These are phyloP conservation scores for Xestia rhomboidea DNA, from an alignment of 2,888 invertebrate species.

Conservation along the genomic window DNA sequence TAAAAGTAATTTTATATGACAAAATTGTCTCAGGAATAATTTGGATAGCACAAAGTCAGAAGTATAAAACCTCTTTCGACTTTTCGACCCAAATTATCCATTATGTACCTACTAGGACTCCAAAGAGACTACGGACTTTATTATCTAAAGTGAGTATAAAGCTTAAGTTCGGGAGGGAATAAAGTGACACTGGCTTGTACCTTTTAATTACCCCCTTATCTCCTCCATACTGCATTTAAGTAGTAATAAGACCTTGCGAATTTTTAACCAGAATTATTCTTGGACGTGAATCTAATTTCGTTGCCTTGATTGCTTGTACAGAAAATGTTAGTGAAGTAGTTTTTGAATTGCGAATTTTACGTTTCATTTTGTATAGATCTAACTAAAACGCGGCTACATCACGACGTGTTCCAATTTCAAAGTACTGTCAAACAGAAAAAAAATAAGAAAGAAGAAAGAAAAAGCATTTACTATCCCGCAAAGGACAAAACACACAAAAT, in stretches of 20 bases:
- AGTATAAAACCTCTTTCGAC: constrained; percentile 19
- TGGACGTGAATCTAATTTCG: constrained; percentile 17
- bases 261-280: constrained; percentile 19
- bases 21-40: not conserved
- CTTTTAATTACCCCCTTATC: constrained; percentile 55
- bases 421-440: not conserved
- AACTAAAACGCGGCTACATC: not conserved
- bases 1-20: not conserved
- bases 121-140: constrained; percentile 31
- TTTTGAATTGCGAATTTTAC: constrained; percentile 39
- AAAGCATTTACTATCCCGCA: too few relatives aligned
- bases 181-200: constrained; percentile 23
- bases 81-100: constrained; percentile 28
- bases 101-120: constrained; percentile 12
- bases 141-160: constrained; percentile 34
- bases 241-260: constrained; percentile 4
- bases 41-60: constrained; percentile 10
- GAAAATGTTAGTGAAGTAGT: constrained; percentile 10
- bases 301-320: constrained; percentile 23
- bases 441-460: too few relatives aligned
- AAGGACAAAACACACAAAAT: too few relatives aligned
- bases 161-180: constrained; percentile 21
- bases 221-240: constrained; percentile 17
- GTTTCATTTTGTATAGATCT: constrained; percentile 33
- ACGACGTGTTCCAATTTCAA: constrained; percentile 23